Evolutionary conservation across 2,797 vertebrate genomes (phyloP), one percentile per base, ranked within the genome.

Genomic region (Karalla daura): DNA sequence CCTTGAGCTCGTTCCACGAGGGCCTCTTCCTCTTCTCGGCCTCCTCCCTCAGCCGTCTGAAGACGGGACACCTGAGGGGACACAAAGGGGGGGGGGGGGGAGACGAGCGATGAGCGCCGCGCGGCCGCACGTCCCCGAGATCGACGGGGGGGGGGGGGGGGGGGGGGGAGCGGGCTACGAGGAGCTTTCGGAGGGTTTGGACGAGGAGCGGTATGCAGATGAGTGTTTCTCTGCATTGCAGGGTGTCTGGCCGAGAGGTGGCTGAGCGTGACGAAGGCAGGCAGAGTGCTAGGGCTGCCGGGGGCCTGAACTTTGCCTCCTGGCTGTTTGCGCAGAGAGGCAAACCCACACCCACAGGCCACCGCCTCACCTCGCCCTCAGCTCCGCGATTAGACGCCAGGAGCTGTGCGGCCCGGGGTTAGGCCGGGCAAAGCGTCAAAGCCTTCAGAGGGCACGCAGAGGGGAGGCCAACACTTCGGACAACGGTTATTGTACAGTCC

Each of bases 51-150:
- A 96, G 91, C 70, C 95, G 94, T 85, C 85, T 94, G 81, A 96
- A 96, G 58, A 93, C 95, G 70, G 93, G 92, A 83, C 96, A 98
- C 91, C 96, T 98, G 80, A 61, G 61, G 43, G 70, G 45, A 53
- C 36, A 84, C 13, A 56, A n/a, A n/a, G n/a, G n/a, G 52, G 41
- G 56, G 58, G 14, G 39, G 9, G 14, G 33, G 63, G 49, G 53
- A 63, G 75, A 66, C 12, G 3, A 47, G 18, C 52, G 2, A 24
- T 36, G 23, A 46, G 8, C 39, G 39, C 1, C 32, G 70, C 6
- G 36, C 4, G 18, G 47, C 63, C 32, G 62, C 61, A 32, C n/a
- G n/a, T n/a, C n/a, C n/a, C n/a, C n/a, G n/a, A n/a, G n/a, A n/a
- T n/a, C n/a, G n/a, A n/a, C n/a, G n/a, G n/a, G n/a, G n/a, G n/a